A percentile compares a stretch with the other conserved stretches of the same genome.
phyloP scores from a whole-genome alignment of 2,113 vertebrate species.

The Miniopterus natalensis region DNA sequence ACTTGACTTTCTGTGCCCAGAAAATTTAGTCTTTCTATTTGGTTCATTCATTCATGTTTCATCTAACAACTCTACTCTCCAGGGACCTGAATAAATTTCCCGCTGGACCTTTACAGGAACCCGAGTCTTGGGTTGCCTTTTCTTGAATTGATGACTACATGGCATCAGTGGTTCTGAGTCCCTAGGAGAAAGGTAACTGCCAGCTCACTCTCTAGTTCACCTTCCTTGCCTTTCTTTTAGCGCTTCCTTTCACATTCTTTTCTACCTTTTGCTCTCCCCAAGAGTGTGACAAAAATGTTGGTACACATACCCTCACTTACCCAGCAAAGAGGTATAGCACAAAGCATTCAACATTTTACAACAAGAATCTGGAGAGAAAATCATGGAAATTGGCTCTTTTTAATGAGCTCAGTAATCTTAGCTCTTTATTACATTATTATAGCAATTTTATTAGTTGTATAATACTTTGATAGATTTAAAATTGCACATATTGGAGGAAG shows the following conservation, averaged over 20 bases:
- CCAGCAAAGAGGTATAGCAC: neutral
- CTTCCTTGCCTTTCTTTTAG: neutral
- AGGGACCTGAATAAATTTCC: neutral
- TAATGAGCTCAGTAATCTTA: neutral
- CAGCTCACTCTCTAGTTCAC: neutral
- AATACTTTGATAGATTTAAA: neutral
- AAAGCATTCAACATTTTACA: conserved; percentile 2
- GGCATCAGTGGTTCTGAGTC: neutral
- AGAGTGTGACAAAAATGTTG: neutral
- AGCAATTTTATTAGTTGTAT: neutral
- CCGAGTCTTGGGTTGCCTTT: neutral
- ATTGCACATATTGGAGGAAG: neutral
- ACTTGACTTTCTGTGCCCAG: neutral
- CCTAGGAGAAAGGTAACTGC: neutral
- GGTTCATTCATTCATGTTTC: neutral
- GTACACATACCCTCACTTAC: neutral
- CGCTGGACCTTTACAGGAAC: neutral
- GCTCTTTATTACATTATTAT: neutral
- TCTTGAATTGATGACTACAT: neutral
- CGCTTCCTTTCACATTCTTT: neutral
- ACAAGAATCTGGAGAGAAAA: neutral
- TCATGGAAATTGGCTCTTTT: neutral
- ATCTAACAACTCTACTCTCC: neutral
- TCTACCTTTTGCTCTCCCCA: neutral
- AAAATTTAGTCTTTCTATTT: neutral